Conservation (phyloP, 2,113 vertebrate species). For the Melanotaenia duboulayi region DNA sequence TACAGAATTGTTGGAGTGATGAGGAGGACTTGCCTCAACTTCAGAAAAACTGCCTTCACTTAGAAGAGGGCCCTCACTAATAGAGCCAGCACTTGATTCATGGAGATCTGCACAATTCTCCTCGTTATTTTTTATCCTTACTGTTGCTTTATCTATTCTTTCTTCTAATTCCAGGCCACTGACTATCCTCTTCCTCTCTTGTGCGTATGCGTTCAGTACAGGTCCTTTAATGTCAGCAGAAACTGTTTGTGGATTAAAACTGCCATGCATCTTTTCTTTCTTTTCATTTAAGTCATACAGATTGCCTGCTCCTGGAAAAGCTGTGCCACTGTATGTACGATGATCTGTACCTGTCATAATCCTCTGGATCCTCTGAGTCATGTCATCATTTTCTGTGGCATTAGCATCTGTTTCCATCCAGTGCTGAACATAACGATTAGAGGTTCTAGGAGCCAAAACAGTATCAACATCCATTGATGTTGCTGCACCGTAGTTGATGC, state of each 20-base stretch:
- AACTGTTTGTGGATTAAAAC: slow-evolving; percentile 57
- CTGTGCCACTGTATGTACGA: slow-evolving; percentile 79
- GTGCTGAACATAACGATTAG: slow-evolving; percentile 61
- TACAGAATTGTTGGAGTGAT: slow-evolving; percentile 13
- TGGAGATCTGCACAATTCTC: slow-evolving; percentile 43
- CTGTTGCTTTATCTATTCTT: slow-evolving; percentile 23
- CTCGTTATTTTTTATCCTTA: slow-evolving; percentile 7
- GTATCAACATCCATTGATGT: slow-evolving; percentile 74
- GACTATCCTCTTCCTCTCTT: slow-evolving; percentile 58
- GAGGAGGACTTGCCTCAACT: slow-evolving; percentile 71
- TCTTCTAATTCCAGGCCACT: slow-evolving; percentile 40
- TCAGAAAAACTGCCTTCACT: slow-evolving; percentile 91
- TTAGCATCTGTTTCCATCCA: slow-evolving; percentile 75
- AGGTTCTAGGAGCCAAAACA: slow-evolving; percentile 46
- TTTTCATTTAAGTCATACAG: slow-evolving; percentile 85
- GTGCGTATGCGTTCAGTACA: slow-evolving; percentile 55
- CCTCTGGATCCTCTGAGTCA: slow-evolving; percentile 84
- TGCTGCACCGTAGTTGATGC: slow-evolving; percentile 82
- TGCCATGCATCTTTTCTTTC: slow-evolving; percentile 78
- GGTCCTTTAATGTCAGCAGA: slow-evolving; percentile 56
- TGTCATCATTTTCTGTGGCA: slow-evolving; percentile 73
- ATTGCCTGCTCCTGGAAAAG: slow-evolving; percentile 86
- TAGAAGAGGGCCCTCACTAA: slow-evolving; percentile 91
- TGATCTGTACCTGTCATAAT: slow-evolving; percentile 82
- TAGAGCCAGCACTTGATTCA: slow-evolving; percentile 87